Conservation (phyloP, 1,140 invertebrate genomes). For the Drosophila mayri region DNA sequence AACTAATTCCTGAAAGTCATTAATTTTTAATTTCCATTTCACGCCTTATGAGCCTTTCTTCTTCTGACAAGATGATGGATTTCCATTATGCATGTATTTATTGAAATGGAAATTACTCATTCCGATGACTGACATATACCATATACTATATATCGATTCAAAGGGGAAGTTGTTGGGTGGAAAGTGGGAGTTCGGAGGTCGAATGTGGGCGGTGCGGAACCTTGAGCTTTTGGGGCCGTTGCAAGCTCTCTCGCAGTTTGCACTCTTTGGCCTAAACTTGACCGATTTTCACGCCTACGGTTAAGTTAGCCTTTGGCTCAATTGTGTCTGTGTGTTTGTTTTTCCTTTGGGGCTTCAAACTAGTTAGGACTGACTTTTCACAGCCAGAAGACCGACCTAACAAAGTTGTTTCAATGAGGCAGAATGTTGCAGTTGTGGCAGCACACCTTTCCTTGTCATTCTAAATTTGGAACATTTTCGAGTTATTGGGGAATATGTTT, state of each 20-base stretch:
- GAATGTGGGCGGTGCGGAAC: constrained; percentile 26
- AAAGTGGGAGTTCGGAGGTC: constrained; percentile 24
- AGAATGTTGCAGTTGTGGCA: constrained; percentile 3
- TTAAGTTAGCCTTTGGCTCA: not conserved
- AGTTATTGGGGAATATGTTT: constrained; percentile 14
- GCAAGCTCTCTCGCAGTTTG: constrained; percentile 20
- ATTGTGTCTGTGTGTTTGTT: not conserved
- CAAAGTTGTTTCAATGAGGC: not conserved
- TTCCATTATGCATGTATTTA: constrained; percentile 27
- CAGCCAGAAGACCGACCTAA: constrained; percentile 5
- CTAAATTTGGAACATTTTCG: constrained; percentile 37
- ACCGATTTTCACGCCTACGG: constrained; percentile 50
- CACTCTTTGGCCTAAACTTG: constrained; percentile 53
- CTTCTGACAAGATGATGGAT: constrained; percentile 32
- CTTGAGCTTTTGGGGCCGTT: constrained; percentile 45
- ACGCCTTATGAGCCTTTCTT: not conserved
- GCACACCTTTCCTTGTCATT: constrained; percentile 14
- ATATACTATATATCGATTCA: constrained; percentile 33
- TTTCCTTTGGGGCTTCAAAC: constrained; percentile 14
- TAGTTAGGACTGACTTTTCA: constrained; percentile 25
- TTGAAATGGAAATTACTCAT: constrained; percentile 30
- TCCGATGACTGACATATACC: constrained; percentile 17
- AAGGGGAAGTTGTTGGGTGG: constrained; percentile 15
- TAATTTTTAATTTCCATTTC: constrained; percentile 22
- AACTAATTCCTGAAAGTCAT: not conserved